These are phyloP conservation scores for Idaea dimidiata DNA, from an alignment of 2,888 invertebrate species.

Conservation along the genomic window DNA sequence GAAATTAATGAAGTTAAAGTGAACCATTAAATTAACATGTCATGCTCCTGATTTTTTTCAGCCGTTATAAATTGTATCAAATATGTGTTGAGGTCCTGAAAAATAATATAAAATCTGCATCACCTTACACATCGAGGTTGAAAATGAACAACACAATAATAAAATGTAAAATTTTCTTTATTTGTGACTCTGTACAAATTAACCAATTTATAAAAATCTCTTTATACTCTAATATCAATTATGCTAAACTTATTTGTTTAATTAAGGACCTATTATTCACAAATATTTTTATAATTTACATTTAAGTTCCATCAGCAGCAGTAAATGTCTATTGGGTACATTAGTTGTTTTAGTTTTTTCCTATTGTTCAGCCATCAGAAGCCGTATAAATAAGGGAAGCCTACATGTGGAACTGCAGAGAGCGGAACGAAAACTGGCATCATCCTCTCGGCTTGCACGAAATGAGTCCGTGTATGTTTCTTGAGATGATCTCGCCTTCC, in stretches of 20 bases:
- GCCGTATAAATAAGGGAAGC: constrained; percentile 79
- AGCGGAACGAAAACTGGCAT: constrained; percentile 82
- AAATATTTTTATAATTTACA: background rate
- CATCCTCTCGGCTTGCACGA: constrained; percentile 81
- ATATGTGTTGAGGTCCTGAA: too few species aligned
- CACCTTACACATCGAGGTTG: too few species aligned
- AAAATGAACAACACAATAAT: background rate
- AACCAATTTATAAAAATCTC: background rate
- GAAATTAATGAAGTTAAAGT: too few species aligned
- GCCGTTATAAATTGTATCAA: too few species aligned
- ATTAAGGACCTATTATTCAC: background rate
- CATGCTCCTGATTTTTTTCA: too few species aligned
- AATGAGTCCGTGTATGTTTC: constrained; percentile 95
- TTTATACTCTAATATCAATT: background rate
- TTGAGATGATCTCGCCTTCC: constrained; percentile 96
- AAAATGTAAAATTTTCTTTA: background rate
- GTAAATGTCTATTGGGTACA: too few species aligned
- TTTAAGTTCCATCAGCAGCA: too few species aligned
- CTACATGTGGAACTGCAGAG: constrained; percentile 71
- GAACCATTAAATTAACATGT: too few species aligned
- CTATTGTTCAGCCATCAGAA: constrained; percentile 53
- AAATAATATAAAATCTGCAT: too few species aligned
- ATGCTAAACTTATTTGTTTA: background rate
- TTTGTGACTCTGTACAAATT: background rate
- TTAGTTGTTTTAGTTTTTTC: background rate